Evolutionary conservation across 1,140 invertebrate genomes (phyloP).

Genomic region (Drosophila nasuta): DNA sequence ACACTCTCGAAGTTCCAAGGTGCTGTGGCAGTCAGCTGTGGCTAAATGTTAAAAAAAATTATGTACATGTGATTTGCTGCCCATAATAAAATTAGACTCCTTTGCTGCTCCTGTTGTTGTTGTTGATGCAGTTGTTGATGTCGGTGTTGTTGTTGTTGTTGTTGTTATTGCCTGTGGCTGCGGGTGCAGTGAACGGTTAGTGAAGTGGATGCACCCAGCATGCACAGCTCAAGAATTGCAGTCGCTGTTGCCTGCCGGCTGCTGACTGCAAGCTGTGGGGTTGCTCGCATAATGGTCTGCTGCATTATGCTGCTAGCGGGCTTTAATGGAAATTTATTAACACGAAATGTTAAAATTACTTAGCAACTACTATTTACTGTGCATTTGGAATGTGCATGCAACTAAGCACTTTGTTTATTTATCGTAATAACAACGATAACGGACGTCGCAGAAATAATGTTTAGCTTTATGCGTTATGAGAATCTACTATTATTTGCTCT

Average conservation of each 20-base stretch:
- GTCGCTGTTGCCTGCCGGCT: slow-evolving; percentile 7
- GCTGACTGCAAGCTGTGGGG: not conserved
- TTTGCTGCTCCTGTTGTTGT: slow-evolving; percentile 13
- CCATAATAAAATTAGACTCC: slow-evolving; percentile 77
- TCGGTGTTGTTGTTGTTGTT: slow-evolving; percentile 20
- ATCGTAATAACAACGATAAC: not conserved
- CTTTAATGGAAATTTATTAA: slow-evolving; percentile 73
- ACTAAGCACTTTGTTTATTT: slow-evolving; percentile 27
- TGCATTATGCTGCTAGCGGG: slow-evolving; percentile 21
- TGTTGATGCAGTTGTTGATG: slow-evolving; percentile 2
- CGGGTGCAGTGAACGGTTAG: slow-evolving; percentile 35
- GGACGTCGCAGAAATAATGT: slow-evolving; percentile 10
- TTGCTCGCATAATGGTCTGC: slow-evolving; percentile 24
- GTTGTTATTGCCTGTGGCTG: slow-evolving; percentile 22
- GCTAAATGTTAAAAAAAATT: slow-evolving; percentile 70
- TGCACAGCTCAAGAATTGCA: slow-evolving; percentile 33
- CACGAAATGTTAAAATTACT: slow-evolving; percentile 40
- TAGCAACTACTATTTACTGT: slow-evolving; percentile 29
- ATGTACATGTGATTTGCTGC: slow-evolving; percentile 77
- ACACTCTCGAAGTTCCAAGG: slow-evolving; percentile 61
- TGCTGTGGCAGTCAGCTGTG: slow-evolving; percentile 66
- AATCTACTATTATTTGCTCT: not conserved
- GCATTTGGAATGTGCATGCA: slow-evolving; percentile 1
- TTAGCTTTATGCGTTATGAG: not conserved
- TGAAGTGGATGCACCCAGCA: slow-evolving; percentile 6